phyloP scores from a whole-genome alignment of 2,888 invertebrate genomes.

The Alentia gelatinosa region DNA sequence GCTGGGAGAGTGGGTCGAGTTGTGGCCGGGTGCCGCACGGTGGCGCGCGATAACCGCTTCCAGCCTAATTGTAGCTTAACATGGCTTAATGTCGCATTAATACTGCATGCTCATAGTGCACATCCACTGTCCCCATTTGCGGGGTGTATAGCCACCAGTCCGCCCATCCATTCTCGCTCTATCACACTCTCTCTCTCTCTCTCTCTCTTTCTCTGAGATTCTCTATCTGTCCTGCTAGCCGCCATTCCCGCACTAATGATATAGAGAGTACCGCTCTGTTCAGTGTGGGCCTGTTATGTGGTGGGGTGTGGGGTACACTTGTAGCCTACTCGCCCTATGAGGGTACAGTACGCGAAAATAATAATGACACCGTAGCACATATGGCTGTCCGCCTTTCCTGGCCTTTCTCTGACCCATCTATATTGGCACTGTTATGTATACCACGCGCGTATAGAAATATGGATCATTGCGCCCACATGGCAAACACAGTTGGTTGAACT shows the following conservation, averaged over 20 bases:
- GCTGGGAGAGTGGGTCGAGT: too few relatives aligned
- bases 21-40: too few relatives aligned
- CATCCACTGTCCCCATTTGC: slow-evolving; percentile 3
- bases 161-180: not conserved
- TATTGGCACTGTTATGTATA: too few relatives aligned
- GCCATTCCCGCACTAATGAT: too few relatives aligned
- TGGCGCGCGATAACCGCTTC: not conserved
- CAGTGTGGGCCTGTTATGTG: not conserved
- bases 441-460: too few relatives aligned
- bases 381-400: not conserved
- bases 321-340: not conserved
- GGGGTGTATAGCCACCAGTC: not conserved
- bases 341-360: not conserved
- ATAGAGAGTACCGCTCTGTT: too few relatives aligned
- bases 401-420: too few relatives aligned
- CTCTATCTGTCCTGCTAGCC: too few relatives aligned
- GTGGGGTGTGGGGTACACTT: not conserved
- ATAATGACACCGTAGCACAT: not conserved
- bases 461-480: too few relatives aligned
- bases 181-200: too few relatives aligned
- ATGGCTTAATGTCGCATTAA: not conserved
- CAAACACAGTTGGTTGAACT: too few relatives aligned
- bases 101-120: slow-evolving; percentile 7
- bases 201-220: too few relatives aligned
- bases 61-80: not conserved